Percentiles rank a stretch among this genome's conserved stretches.
These are phyloP conservation scores for Gerris lacustris DNA, from an alignment of 2,888 invertebrate genomes.

Conservation along the genomic window DNA sequence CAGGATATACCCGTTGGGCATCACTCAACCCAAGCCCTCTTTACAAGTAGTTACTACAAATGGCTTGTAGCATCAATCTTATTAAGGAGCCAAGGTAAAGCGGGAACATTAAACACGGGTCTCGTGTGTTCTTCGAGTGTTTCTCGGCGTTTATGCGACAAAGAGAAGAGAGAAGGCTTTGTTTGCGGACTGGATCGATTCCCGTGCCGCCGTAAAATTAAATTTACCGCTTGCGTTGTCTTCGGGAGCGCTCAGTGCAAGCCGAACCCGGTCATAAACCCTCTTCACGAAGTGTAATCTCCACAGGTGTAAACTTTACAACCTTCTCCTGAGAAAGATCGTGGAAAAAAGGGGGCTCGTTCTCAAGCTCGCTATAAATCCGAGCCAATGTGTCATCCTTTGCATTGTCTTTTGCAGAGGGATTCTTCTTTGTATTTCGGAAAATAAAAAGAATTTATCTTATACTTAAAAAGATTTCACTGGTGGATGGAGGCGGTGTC, in stretches of 20 bases:
- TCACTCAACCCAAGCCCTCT: neutral
- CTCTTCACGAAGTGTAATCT: neutral
- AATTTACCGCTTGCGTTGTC: neutral
- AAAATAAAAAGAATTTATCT: neutral
- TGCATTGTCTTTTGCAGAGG: neutral
- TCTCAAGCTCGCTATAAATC: slow-evolving; percentile 1
- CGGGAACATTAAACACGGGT: no score
- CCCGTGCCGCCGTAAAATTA: slow-evolving; percentile 1
- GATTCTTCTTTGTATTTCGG: neutral
- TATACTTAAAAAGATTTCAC: neutral
- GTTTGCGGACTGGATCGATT: neutral
- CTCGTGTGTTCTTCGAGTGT: no score
- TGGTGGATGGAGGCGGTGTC: neutral
- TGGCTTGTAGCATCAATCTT: slow-evolving; percentile 1
- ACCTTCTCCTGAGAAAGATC: neutral
- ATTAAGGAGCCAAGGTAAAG: neutral
- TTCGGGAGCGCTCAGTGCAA: neutral
- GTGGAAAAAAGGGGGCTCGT: neutral
- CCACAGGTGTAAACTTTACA: slow-evolving; percentile 3
- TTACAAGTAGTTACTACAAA: neutral
- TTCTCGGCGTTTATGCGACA: neutral
- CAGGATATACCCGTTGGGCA: no score
- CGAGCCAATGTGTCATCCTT: neutral
- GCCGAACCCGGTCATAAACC: neutral
- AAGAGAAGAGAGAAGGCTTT: neutral